These are phyloP conservation scores for Gryllus longicercus DNA, from an alignment of 2,888 invertebrate genomes.

Conservation along the genomic window DNA sequence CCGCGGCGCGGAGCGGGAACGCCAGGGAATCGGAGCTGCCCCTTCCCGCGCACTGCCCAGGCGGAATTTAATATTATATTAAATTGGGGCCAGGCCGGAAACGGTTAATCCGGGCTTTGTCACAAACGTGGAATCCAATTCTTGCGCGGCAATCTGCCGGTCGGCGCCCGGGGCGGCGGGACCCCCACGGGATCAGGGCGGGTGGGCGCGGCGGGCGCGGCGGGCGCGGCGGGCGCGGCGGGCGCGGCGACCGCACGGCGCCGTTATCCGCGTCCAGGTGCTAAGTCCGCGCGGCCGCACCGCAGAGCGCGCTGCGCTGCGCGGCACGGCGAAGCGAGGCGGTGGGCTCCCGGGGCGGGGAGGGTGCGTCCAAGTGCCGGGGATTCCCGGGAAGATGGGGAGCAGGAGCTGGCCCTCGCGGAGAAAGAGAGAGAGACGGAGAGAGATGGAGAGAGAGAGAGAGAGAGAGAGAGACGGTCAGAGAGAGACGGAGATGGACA, in stretches of 20 bases:
- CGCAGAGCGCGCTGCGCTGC: not conserved
- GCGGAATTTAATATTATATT: conserved; percentile 1
- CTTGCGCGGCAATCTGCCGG: conserved; percentile 1
- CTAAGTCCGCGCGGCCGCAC: not conserved
- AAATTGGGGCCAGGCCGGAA: not conserved
- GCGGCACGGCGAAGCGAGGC: too few species aligned
- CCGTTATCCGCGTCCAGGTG: conserved; percentile 17
- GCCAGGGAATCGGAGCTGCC: not conserved
- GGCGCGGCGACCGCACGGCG: not conserved
- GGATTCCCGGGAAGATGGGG: too few species aligned
- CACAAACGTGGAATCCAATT: conserved; percentile 10
- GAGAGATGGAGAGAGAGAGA: too few species aligned
- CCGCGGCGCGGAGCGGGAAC: not conserved
- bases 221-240: not conserved
- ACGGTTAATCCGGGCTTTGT: not conserved
- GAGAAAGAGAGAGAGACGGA: too few species aligned
- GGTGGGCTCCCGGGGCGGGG: too few species aligned
- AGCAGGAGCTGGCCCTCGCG: too few species aligned
- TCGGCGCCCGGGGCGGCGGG: not conserved
- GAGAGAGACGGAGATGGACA: too few species aligned
- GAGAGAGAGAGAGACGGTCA: too few species aligned
- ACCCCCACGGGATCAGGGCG: not conserved
- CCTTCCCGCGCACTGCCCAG: not conserved
- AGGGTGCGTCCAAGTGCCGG: too few species aligned
- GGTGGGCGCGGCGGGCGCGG: not conserved